phyloP scores from a whole-genome alignment of 2,797 vertebrate genomes.

The Monodelphis domestica region DNA sequence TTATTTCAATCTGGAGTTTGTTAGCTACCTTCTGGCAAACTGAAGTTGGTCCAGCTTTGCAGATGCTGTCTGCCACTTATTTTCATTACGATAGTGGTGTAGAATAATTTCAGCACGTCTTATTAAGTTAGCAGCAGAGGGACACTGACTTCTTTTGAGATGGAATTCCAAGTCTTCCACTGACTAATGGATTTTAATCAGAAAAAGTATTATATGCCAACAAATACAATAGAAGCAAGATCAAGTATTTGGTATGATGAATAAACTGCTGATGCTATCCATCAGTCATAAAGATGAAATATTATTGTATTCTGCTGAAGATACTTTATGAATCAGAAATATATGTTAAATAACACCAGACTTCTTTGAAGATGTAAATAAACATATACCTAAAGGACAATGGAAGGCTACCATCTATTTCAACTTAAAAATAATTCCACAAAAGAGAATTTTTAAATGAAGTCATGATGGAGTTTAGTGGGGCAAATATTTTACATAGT shows the following conservation, averaged over 20 bases:
- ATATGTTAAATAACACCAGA: not conserved
- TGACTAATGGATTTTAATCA: constrained; percentile 56
- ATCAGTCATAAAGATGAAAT: constrained; percentile 40
- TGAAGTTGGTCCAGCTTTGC: not conserved
- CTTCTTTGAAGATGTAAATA: not conserved
- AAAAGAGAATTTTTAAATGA: too few relatives aligned
- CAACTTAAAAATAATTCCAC: too few relatives aligned
- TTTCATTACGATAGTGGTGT: not conserved
- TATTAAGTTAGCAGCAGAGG: not conserved
- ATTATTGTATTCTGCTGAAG: not conserved
- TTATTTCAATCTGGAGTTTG: constrained; percentile 36
- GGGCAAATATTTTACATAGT: too few relatives aligned
- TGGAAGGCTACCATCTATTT: not conserved
- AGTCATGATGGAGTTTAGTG: too few relatives aligned
- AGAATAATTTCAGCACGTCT: not conserved
- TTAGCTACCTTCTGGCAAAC: constrained; percentile 49
- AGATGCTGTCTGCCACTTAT: not conserved
- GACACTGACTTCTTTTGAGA: constrained; percentile 33
- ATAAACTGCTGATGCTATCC: not conserved
- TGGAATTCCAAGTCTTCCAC: constrained; percentile 25
- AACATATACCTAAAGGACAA: not conserved
- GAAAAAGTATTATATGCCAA: constrained; percentile 22
- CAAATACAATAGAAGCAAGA: constrained; percentile 41
- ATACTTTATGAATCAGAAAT: constrained; percentile 19
- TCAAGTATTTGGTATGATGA: constrained; percentile 35